Evolutionary conservation across 2,888 invertebrate genomes (phyloP).

Genomic region (Oegoconia quadripuncta): DNA sequence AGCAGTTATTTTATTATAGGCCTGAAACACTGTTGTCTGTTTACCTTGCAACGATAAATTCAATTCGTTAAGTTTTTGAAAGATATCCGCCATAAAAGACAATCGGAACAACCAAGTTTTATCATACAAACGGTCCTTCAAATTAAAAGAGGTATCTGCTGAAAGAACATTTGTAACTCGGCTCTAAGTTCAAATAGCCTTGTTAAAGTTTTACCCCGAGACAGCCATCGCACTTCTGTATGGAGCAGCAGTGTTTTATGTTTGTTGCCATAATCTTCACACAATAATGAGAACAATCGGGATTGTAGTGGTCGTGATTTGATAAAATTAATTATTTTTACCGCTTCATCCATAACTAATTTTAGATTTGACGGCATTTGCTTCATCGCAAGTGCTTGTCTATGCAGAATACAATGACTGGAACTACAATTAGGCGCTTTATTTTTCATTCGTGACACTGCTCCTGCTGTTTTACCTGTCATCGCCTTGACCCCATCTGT

Average conservation of each 20-base stretch:
- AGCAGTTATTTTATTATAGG: conserved; percentile 28
- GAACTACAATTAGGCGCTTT: conserved; percentile 28
- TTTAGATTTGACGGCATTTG: conserved; percentile 21
- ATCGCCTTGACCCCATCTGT: too few relatives aligned
- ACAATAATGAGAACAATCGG: conserved; percentile 16
- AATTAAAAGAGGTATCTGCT: conserved; percentile 24
- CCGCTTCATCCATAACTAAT: conserved; percentile 14
- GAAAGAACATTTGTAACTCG: conserved; percentile 25
- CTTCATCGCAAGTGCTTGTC: conserved; percentile 23
- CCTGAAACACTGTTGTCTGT: conserved; percentile 30
- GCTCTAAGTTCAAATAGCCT: conserved; percentile 3
- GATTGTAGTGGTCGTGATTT: conserved; percentile 23
- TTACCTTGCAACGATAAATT: conserved; percentile 28
- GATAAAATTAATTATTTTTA: conserved; percentile 12
- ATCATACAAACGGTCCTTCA: conserved; percentile 21
- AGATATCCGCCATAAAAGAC: conserved; percentile 24
- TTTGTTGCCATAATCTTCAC: conserved; percentile 23
- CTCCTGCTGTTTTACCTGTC: conserved; percentile 23
- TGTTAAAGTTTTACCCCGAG: conserved; percentile 4
- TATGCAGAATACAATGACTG: conserved; percentile 25
- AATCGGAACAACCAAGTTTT: conserved; percentile 23
- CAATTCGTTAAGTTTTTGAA: conserved; percentile 25
- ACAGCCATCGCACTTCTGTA: conserved; percentile 29
- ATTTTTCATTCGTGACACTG: conserved; percentile 22
- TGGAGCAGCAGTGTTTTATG: conserved; percentile 14